Evolutionary conservation across 2,797 vertebrate genomes (phyloP).

Genomic region (Crocodylus rhombifer): DNA sequence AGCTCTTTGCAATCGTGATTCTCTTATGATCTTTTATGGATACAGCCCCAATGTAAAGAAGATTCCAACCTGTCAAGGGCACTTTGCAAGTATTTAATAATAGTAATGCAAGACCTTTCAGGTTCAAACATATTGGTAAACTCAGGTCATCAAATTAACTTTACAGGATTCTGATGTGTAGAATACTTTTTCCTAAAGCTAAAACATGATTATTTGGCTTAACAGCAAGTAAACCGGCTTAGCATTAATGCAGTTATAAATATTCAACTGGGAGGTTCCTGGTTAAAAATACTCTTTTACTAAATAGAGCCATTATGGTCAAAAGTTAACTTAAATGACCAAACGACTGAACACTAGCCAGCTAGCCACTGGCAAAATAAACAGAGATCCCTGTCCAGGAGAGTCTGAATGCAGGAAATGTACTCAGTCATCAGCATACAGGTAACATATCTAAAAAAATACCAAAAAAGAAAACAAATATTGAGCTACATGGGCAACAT

Average conservation of each 20-base stretch:
- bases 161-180: neutral
- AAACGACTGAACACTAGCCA: conserved; percentile 66
- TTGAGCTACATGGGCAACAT: neutral
- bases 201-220: conserved; percentile 44
- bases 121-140: conserved; percentile 20
- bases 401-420: conserved; percentile 47
- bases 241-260: conserved; percentile 75
- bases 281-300: conserved; percentile 71
- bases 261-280: conserved; percentile 72
- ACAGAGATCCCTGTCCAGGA: conserved; percentile 55
- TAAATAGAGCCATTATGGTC: conserved; percentile 71
- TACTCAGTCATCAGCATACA: conserved; percentile 51
- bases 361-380: conserved; percentile 70
- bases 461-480: neutral
- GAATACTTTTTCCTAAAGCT: conserved; percentile 43
- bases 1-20: neutral
- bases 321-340: conserved; percentile 70
- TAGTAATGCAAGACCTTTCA: neutral
- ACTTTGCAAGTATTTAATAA: neutral
- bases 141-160: neutral
- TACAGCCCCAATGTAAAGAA: neutral
- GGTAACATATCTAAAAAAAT: conserved; percentile 52
- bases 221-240: conserved; percentile 43
- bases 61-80: neutral
- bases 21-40: neutral